Evolutionary conservation across 2,888 invertebrate species (phyloP), one percentile per base, ranked within the genome.

Genomic region (Danaus chrysippus): DNA sequence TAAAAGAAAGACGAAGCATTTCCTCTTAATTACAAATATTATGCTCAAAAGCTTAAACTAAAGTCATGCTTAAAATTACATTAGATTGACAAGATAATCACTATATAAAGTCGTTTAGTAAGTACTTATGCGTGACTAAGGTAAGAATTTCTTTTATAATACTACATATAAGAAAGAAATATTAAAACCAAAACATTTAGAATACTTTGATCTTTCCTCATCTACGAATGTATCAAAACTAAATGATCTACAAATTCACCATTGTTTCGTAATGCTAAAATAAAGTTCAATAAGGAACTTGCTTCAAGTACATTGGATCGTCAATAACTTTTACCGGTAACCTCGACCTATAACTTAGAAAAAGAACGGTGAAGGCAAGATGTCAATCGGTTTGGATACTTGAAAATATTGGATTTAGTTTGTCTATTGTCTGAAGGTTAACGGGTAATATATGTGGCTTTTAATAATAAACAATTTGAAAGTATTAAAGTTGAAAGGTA

Each of bases 271-370:
- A 49, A 49, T 49, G 17, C 23, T 59, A 64, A 54, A 56, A 42
- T 56, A 49, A 10, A 58, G 42, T 59, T 61, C 46, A 42, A 62
- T 53, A 54, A 64, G 62, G 62, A 62, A 67, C 17, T 43, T 56
- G 64, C 54, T 44, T 58, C 59, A 42, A 58, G 42, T 42, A 54
- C 19, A 54, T 62, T 62, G 62, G 59, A 62, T 61, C 46, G 56
- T 52, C 43, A 17, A 57, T 34, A 58, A 62, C 62, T 65, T 67
- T 67, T 62, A 67, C 61, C 41, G 46, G 60, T 53, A 11, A 56
- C 67, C 67, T 67, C 62, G 60, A 65, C 65, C 66, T 67, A 67
- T 67, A 56, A 62, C 56, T 64, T 53, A 62, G 57, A 63, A 67
- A 67, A 67, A 64, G 60, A 65, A 62, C 58, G 54, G 65, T 61